Evolutionary conservation across 1,140 invertebrate species (phyloP).

Genomic region (Drosophila kohkoa): DNA sequence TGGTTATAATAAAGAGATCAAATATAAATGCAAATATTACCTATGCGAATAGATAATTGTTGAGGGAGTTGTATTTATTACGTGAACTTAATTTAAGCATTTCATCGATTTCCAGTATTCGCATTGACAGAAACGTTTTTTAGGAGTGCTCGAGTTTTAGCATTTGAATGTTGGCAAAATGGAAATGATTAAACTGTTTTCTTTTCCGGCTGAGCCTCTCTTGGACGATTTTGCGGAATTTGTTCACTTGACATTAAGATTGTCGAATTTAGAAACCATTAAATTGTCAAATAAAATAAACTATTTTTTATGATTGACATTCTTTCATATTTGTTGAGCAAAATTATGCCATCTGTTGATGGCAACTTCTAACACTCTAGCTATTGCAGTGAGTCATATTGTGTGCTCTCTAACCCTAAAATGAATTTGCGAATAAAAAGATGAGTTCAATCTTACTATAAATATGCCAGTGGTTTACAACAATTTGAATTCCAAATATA

Average conservation of each 20-base stretch:
- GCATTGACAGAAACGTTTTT: background rate
- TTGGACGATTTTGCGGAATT: constrained; percentile 28
- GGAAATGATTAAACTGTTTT: constrained; percentile 18
- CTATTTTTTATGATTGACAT: constrained; percentile 20
- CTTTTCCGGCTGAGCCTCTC: constrained; percentile 1
- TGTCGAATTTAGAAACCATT: constrained; percentile 22
- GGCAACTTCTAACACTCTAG: background rate
- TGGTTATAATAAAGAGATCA: background rate
- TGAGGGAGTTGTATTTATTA: background rate
- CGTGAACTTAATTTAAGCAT: background rate
- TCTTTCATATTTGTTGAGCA: constrained; percentile 15
- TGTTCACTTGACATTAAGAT: constrained; percentile 20
- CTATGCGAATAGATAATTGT: too few species aligned
- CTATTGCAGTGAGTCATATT: constrained; percentile 20
- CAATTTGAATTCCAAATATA: background rate
- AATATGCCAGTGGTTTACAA: background rate
- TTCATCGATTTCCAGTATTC: background rate
- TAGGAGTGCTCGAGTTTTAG: background rate
- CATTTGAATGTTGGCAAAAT: background rate
- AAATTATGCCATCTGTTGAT: constrained; percentile 31
- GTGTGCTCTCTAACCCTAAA: constrained; percentile 17
- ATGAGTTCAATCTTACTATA: constrained; percentile 9
- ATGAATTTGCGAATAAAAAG: constrained; percentile 27
- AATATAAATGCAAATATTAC: background rate
- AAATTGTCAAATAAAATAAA: constrained; percentile 23